Base-by-base conservation (phyloP, 1,140 invertebrate species). In the Drosophila azteca region DNA sequence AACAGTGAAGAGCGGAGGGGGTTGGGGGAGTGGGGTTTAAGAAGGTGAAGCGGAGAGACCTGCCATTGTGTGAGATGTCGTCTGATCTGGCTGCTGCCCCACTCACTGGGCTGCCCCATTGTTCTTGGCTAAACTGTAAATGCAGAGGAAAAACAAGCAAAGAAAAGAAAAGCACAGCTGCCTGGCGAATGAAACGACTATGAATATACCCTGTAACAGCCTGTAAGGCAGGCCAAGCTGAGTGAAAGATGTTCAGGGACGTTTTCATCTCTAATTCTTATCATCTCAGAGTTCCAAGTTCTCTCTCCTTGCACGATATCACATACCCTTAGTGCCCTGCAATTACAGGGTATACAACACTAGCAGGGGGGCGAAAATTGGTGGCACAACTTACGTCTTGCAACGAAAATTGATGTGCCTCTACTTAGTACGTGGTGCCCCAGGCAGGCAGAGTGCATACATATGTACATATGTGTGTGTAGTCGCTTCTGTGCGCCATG, bases 81-180 rank as follows among this genome's bases (percentile, higher is more conserved):
- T 69, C 65, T 67, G 29, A 45, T 55, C 52, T 66, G 53, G 54
- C 46, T 70, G 54, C 46, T 70, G 55, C 41, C 49, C 67, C 67
- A 60, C 39, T 63, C 51, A 48, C 39, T 65, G 22, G 61, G 71
- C 50, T 20, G 17, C 63, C 60, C 46, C 81, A 77, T 62, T 78
- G 59, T 69, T 82, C 58, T 58, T n/a, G 6, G 50, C 63, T 53
- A 44, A 85, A 87, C 82, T 81, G 82, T 81, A 81, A 70, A 61
- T 87, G 79, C 50, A 74, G 50, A 54, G 31, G 20, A 68, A 54
- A 66, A 55, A 49, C 20, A 48, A 35, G 17, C 5, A 62, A 29
- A 50, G 17, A 11, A 62, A 29, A 50, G 22, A 61, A 63, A 66
- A 64, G 9, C 41, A 63, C 62, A 64, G 9, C 41, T 39, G 35